Conservation (phyloP, 2,797 vertebrate species). For the Alectoris magna region DNA sequence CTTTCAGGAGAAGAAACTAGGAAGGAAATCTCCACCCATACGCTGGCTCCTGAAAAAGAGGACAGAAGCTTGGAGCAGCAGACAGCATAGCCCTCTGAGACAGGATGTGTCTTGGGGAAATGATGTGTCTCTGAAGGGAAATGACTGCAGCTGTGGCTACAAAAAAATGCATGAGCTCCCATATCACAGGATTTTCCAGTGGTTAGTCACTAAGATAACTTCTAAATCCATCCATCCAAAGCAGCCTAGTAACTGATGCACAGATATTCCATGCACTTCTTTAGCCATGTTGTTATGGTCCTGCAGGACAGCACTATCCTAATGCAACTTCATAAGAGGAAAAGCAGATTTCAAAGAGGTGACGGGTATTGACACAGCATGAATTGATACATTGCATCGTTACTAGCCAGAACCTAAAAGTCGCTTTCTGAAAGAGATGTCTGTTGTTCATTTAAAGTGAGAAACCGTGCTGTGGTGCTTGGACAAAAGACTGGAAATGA, state of each 20-base stretch:
- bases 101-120: conserved; percentile 79
- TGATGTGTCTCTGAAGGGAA: conserved; percentile 78
- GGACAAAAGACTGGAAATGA: neutral
- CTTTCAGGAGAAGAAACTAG: conserved; percentile 67
- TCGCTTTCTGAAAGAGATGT: neutral
- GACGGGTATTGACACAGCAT: neutral
- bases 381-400: neutral
- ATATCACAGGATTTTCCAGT: conserved; percentile 77
- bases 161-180: conserved; percentile 64
- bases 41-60: conserved; percentile 4
- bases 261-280: conserved; percentile 49
- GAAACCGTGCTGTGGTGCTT: neutral
- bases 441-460: neutral
- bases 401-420: neutral
- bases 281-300: neutral
- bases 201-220: conserved; percentile 79
- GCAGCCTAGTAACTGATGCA: conserved; percentile 74
- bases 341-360: neutral
- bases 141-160: conserved; percentile 76
- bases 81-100: conserved; percentile 67
- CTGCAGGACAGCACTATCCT: neutral
- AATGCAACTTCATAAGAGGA: neutral
- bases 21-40: conserved; percentile 79
- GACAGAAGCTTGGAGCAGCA: conserved; percentile 61
- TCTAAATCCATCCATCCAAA: conserved; percentile 74